Evolutionary conservation across 2,113 vertebrate genomes (phyloP), one percentile per base, ranked within the genome.

Genomic region (Hemichromis elongatus): DNA sequence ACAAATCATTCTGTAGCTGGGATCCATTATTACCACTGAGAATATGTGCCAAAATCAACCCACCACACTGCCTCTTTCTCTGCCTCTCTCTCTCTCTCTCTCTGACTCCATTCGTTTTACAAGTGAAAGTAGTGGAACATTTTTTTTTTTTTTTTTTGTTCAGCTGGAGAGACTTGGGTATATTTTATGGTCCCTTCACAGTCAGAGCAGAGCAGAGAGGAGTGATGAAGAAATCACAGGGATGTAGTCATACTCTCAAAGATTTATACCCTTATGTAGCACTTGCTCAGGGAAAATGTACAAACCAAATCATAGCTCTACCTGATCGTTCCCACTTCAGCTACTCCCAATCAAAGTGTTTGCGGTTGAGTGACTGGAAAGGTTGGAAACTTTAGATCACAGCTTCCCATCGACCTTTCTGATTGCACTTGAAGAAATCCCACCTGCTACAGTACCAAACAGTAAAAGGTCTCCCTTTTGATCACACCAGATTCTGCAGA

Each of bases 11-110:
- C 86, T 80, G 84, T 86, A 91, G 93, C 94, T 93, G 94, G 92
- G 88, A 94, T 94, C 91, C 93, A 95, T 95, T 95, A 95, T 95
- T 93, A 93, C 92, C 83, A 24, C 87, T 50, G 83, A 86, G 87
- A 79, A 61, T 11, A 53, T 12, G 83, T 81, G 94, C 94, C 94
- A 95, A 94, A 92, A 73, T 94, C 93, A 94, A 94, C 93, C 89
- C 86, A 78, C 80, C 45, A 16, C 89, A 75, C 70, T 84, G 63
- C 55, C 21, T 70, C 63, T 40, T 37, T 45, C n/a, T 1, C n/a
- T n/a, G n/a, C n/a, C n/a, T n/a, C 84, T 82, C 84, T 68, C 28
- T 85, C 91, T 82, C 85, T 87, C 18, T 61, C 30, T 63, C 59
- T 63, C 87, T 13, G 50, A 81, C 89, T 90, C 84, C 86, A 89